phyloP scores from a whole-genome alignment of 2,113 vertebrate species.

The Diadophis punctatus region DNA sequence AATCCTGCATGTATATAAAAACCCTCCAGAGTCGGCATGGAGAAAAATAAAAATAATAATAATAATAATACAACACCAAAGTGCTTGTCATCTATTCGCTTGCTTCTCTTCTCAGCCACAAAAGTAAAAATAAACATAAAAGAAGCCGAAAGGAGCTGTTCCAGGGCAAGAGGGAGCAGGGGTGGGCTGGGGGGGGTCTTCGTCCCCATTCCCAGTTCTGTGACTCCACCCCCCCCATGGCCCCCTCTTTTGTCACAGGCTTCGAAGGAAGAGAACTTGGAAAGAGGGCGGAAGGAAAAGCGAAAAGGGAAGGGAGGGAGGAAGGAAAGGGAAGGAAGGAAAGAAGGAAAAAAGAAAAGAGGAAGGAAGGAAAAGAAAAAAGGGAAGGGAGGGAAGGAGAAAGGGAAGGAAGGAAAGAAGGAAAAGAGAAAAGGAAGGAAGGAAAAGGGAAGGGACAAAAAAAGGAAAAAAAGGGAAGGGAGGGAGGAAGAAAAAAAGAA shows the following conservation, averaged over 20 bases:
- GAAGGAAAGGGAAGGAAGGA: no score
- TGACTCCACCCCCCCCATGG: not conserved
- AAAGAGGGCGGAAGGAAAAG: not conserved
- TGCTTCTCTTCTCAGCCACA: slow-evolving; percentile 12
- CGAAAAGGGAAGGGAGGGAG: no score
- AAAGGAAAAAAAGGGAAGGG: no score
- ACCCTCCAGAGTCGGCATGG: slow-evolving; percentile 14
- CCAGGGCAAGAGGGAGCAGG: not conserved
- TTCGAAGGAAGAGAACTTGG: not conserved
- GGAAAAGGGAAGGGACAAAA: not conserved
- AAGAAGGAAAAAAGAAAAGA: no score
- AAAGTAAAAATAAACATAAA: not conserved
- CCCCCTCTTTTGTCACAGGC: not conserved
- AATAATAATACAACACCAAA: not conserved
- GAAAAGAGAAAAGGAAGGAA: no score
- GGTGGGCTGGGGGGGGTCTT: not conserved
- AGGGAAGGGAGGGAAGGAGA: fast-evolving
- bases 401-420: no score
- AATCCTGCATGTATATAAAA: slow-evolving; percentile 20
- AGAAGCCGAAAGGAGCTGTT: not conserved
- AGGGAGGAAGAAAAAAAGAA: not conserved
- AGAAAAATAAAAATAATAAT: not conserved
- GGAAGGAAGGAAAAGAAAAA: not conserved
- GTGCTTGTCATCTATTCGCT: not conserved
- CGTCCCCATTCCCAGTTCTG: not conserved